phyloP scores from a whole-genome alignment of 2,888 invertebrate genomes.

The Sthenelais limicola region DNA sequence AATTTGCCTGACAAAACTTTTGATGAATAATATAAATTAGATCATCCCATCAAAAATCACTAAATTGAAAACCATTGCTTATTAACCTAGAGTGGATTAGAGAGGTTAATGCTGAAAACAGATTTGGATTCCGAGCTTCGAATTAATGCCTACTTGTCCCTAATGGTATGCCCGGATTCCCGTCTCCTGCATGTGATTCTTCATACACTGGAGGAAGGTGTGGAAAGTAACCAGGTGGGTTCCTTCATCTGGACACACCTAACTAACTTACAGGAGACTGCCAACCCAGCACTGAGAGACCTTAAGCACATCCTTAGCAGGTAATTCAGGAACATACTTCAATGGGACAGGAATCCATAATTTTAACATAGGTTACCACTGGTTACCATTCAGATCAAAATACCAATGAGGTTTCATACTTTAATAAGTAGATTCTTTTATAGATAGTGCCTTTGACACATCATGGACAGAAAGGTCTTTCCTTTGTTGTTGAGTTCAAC shows the following conservation, averaged over 20 bases:
- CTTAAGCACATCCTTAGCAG: constrained; percentile 89
- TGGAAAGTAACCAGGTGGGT: constrained; percentile 77
- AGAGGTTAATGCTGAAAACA: constrained; percentile 81
- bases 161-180: constrained; percentile 92
- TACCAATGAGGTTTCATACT: too few species aligned
- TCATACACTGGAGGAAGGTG: constrained; percentile 52
- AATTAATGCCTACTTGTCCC: constrained; percentile 88
- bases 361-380: too few species aligned
- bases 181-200: constrained; percentile 73
- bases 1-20: too few species aligned
- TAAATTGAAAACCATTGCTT: too few species aligned
- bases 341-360: too few species aligned
- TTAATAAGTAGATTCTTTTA: too few species aligned
- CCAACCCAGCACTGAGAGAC: constrained; percentile 86
- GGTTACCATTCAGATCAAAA: too few species aligned
- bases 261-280: constrained; percentile 87
- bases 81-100: constrained; percentile 56
- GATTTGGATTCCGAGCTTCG: constrained; percentile 86
- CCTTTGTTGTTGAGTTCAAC: too few species aligned
- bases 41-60: too few species aligned
- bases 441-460: too few species aligned
- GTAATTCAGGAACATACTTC: constrained; percentile 77
- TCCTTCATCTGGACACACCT: constrained; percentile 97
- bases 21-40: too few species aligned
- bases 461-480: too few species aligned